Evolutionary conservation across 1,140 invertebrate genomes (phyloP).

Genomic region (Drosophila mojavensis): DNA sequence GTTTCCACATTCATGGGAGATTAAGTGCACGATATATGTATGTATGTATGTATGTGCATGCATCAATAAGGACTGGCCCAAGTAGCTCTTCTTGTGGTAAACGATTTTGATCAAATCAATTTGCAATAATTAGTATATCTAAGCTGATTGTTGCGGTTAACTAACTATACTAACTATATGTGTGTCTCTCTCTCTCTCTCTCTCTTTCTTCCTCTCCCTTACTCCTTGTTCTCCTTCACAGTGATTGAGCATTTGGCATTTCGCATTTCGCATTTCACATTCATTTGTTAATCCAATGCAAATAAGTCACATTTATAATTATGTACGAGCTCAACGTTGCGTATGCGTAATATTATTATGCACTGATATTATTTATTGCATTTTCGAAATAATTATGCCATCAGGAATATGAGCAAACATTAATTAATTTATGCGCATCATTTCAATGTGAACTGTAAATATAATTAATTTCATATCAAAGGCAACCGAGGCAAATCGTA

Average conservation of each 20-base stretch:
- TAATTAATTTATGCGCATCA: slow-evolving; percentile 20
- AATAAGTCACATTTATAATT: slow-evolving; percentile 5
- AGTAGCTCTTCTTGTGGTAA: neutral
- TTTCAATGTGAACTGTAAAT: neutral
- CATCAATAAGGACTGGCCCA: slow-evolving; percentile 6
- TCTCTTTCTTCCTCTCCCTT: neutral
- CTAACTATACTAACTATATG: no score
- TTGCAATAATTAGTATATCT: slow-evolving; percentile 21
- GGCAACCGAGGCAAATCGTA: neutral
- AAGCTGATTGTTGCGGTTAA: neutral
- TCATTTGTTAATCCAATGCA: no score
- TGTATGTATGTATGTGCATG: neutral
- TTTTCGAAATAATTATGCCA: neutral
- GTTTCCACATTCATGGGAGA: slow-evolving; percentile 30
- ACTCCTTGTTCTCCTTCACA: neutral
- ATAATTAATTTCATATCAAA: neutral
- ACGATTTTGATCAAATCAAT: slow-evolving; percentile 19
- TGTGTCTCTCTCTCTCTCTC: neutral
- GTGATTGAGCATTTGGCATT: neutral
- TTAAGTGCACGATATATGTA: neutral
- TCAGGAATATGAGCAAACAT: slow-evolving; percentile 1
- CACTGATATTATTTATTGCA: neutral
- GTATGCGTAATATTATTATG: slow-evolving; percentile 31
- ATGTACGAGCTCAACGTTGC: neutral
- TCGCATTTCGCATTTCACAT: neutral